Evolutionary conservation across 2,888 invertebrate species (phyloP), one percentile per base, ranked within the genome.

Genomic region (Yponomeuta plumbellus): DNA sequence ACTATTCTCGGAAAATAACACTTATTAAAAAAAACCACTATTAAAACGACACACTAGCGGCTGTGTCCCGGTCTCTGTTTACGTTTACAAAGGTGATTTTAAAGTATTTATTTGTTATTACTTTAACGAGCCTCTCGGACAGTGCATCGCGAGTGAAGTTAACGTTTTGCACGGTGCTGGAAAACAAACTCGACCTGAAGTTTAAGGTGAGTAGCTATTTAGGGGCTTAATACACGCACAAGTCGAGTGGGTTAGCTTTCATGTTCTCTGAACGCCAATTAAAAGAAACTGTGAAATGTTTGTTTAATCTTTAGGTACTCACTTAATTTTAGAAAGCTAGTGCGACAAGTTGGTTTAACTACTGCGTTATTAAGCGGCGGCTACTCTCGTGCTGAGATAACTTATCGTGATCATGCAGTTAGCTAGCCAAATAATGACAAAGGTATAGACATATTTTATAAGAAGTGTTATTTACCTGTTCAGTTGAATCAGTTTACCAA

Each of bases 71-170:
- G 11, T 67, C 61, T 57, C 74, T 77, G 77, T 79, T 79, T 78
- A 75, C 74, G 73, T 77, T 77, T 73, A 69, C 70, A 67, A 68
- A 22, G 40, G 44, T 77, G 84, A 52, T 17, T 83, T 80, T 75
- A 75, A 74, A 77, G 77, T 78, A 74, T 74, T 72, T 71, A 75
- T 71, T 71, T 66, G 65, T 70, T 69, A 69, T 69, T 74, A 72
- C 73, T 77, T 77, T 13, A 77, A 75, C 75, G 73, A 73, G 76
- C 80, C 76, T 71, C 74, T 76, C 72, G 71, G 70, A 56, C 72
- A 81, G 88, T 88, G 88, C 78, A 79, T 76, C 80, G 81, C 80
- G 76, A 84, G 88, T 88, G 87, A 81, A 85, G 85, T 88, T 87
- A 75, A 74, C 76, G 78, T 75, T 76, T 79, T 80, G 78, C 77